phyloP scores from a whole-genome alignment of 2,113 vertebrate genomes.

The Oryzias woworae region DNA sequence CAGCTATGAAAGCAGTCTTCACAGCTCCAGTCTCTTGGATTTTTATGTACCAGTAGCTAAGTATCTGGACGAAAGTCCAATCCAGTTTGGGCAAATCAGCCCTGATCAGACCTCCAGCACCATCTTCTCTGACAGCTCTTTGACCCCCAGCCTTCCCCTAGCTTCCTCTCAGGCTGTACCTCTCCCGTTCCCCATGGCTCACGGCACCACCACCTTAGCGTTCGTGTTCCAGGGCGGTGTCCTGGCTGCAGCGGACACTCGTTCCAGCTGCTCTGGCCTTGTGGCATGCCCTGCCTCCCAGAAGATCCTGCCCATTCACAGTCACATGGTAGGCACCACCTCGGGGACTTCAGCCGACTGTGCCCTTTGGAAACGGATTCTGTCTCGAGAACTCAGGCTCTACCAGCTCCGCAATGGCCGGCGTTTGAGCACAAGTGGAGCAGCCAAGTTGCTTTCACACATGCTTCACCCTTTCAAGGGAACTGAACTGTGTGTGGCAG shows the following conservation, averaged over 20 bases:
- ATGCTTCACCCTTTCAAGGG: constrained; percentile 84
- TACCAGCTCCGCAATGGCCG: constrained; percentile 78
- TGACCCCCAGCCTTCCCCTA: constrained; percentile 11
- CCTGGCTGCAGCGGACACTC: constrained; percentile 84
- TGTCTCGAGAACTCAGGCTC: constrained; percentile 80
- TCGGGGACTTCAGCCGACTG: constrained; percentile 88
- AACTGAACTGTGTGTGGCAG: constrained; percentile 84
- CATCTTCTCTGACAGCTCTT: constrained; percentile 3
- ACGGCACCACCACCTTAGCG: constrained; percentile 88
- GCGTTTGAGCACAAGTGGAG: constrained; percentile 77
- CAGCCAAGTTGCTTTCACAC: constrained; percentile 81
- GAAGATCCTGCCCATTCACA: constrained; percentile 86
- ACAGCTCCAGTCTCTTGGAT: constrained; percentile 36
- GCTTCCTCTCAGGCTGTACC: constrained; percentile 58
- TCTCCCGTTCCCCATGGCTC: constrained; percentile 76
- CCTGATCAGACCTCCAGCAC: constrained; percentile 20
- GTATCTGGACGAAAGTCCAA: constrained; percentile 67
- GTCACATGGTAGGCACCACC: constrained; percentile 83
- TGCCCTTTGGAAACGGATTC: constrained; percentile 79
- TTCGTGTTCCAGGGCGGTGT: constrained; percentile 83
- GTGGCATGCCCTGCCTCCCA: constrained; percentile 80
- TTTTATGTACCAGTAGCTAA: constrained; percentile 66
- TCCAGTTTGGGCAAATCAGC: constrained; percentile 70
- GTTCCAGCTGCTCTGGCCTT: constrained; percentile 80
- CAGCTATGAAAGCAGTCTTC: constrained; percentile 6